Percentiles rank a stretch among this genome's conserved stretches.
phyloP scores from a whole-genome alignment of 2,888 invertebrate genomes.

The Trileptium ribeirensis region DNA sequence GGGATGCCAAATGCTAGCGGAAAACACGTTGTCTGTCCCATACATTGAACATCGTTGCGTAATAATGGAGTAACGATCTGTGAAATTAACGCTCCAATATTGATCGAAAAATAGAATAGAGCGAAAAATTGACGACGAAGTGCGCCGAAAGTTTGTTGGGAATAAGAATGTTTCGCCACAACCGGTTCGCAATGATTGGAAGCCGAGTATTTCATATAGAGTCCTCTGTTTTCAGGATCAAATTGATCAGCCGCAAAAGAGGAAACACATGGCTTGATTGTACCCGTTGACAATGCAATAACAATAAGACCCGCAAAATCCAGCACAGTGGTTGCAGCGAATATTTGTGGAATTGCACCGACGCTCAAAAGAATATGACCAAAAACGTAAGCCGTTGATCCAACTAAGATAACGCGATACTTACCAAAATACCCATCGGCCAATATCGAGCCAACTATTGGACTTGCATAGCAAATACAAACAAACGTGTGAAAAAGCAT shows the following conservation, averaged over 20 bases:
- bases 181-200: no score
- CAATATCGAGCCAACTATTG: constrained; percentile 79
- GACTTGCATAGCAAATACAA: constrained; percentile 83
- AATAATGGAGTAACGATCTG: constrained; percentile 47
- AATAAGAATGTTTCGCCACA: constrained; percentile 4
- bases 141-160: neutral
- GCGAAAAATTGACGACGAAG: constrained; percentile 82
- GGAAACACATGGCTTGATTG: constrained; percentile 89
- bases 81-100: constrained; percentile 63
- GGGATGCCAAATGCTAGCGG: constrained; percentile 48
- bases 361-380: constrained; percentile 54
- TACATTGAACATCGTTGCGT: constrained; percentile 43
- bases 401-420: constrained; percentile 63
- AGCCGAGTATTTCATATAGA: no score
- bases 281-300: constrained; percentile 83
- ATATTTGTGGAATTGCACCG: constrained; percentile 55
- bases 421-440: constrained; percentile 81
- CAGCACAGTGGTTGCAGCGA: constrained; percentile 25
- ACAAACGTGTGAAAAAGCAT: constrained; percentile 82
- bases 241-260: constrained; percentile 95
- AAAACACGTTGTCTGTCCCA: constrained; percentile 47
- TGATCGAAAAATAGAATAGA: constrained; percentile 87
- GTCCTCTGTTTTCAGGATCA: constrained; percentile 44
- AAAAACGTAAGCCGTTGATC: constrained; percentile 53
- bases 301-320: constrained; percentile 62